Evolutionary conservation across 23 tunicate species (phyloP).

Genomic region (Styela clava): DNA sequence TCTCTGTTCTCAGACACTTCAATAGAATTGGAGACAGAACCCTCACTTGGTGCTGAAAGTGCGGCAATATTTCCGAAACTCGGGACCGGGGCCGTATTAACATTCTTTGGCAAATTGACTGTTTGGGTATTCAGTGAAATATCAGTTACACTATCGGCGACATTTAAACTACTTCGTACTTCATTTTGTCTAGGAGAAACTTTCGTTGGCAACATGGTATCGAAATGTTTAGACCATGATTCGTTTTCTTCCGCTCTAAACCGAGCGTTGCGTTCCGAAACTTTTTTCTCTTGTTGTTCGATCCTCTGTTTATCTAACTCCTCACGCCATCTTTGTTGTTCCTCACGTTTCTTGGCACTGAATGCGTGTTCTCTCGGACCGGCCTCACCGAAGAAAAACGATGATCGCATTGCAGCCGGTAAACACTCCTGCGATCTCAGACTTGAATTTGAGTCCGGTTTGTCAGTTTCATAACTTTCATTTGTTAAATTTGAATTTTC

Average conservation of each 20-base stretch:
- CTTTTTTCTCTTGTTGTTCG: constrained; percentile 46
- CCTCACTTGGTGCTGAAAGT: neutral
- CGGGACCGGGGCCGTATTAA: neutral
- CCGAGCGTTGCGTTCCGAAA: constrained; percentile 6
- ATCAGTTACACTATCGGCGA: neutral
- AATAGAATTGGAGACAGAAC: neutral
- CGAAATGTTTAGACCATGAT: constrained; percentile 77
- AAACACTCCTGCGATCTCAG: constrained; percentile 26
- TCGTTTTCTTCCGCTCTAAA: constrained; percentile 9
- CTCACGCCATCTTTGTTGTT: constrained; percentile 80
- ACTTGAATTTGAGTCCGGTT: neutral
- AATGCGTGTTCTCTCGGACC: constrained; percentile 64
- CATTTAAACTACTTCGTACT: neutral
- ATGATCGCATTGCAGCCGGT: constrained; percentile 73
- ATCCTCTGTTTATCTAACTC: constrained; percentile 71
- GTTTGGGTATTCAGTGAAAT: neutral
- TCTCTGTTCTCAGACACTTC: neutral
- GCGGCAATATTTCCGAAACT: neutral
- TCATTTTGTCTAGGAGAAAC: constrained; percentile 1
- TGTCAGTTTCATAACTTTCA: neutral
- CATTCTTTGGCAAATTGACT: neutral
- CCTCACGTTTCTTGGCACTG: constrained; percentile 79
- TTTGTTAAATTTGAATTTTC: neutral
- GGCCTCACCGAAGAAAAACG: constrained; percentile 81
- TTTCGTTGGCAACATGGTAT: constrained; percentile 65